phyloP scores from a whole-genome alignment of 1,140 invertebrate genomes.

The Solen grandis region DNA sequence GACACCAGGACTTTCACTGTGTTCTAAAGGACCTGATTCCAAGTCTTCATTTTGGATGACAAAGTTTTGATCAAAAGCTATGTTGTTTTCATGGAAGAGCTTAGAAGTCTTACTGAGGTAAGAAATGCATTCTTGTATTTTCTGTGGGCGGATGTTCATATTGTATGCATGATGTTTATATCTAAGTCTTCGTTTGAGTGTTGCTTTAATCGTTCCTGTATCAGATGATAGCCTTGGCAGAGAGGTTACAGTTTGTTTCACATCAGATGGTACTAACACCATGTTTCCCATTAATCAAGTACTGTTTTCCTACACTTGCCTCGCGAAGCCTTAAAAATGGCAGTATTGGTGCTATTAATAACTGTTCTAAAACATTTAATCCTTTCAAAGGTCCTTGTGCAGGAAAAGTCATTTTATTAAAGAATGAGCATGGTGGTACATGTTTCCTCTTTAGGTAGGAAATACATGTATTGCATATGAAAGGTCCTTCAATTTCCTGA shows the following conservation, averaged over 20 bases:
- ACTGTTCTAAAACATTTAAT: slow-evolving; percentile 46
- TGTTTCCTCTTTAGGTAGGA: slow-evolving; percentile 41
- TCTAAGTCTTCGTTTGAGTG: slow-evolving; percentile 23
- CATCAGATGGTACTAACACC: slow-evolving; percentile 48
- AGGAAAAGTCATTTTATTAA: slow-evolving; percentile 53
- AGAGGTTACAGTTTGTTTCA: slow-evolving; percentile 19
- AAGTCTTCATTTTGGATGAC: too few species aligned
- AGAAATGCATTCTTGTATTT: slow-evolving; percentile 17
- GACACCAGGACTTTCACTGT: too few species aligned
- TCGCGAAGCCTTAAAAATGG: slow-evolving; percentile 55
- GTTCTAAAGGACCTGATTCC: too few species aligned
- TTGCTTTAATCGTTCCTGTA: slow-evolving; percentile 53
- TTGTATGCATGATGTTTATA: slow-evolving; percentile 53
- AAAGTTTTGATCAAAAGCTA: too few species aligned
- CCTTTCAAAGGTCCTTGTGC: slow-evolving; percentile 18
- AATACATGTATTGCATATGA: slow-evolving; percentile 43
- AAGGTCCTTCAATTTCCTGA: slow-evolving; percentile 12
- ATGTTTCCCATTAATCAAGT: slow-evolving; percentile 49
- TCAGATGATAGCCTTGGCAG: slow-evolving; percentile 39
- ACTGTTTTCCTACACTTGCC: slow-evolving; percentile 47
- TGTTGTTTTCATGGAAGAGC: too few species aligned
- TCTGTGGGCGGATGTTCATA: slow-evolving; percentile 37
- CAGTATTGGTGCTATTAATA: slow-evolving; percentile 21
- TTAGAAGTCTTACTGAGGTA: too few species aligned
- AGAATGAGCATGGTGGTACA: slow-evolving; percentile 29